These are phyloP conservation scores for Drosophila asahinai DNA, from an alignment of 1,140 invertebrate species.

Conservation along the genomic window DNA sequence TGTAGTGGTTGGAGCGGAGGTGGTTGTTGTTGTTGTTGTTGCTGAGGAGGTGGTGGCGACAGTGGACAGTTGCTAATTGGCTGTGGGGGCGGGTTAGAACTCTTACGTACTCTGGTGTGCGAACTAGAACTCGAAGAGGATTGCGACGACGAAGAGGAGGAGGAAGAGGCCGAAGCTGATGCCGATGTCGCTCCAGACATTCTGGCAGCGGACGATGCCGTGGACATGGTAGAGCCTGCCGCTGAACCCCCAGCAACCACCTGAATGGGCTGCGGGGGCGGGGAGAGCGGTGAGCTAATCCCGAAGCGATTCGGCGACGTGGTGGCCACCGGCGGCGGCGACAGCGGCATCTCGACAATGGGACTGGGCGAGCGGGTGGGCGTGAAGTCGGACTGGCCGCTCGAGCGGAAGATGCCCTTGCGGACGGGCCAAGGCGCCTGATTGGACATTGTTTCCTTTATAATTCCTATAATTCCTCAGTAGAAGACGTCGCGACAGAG, in stretches of 20 bases:
- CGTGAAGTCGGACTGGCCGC: slow-evolving; percentile 84
- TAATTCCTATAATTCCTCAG: neutral
- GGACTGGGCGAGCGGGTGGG: slow-evolving; percentile 82
- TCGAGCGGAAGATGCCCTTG: slow-evolving; percentile 87
- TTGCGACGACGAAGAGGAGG: slow-evolving; percentile 67
- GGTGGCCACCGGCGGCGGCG: slow-evolving; percentile 78
- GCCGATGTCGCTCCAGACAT: slow-evolving; percentile 51
- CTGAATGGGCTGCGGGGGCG: slow-evolving; percentile 79
- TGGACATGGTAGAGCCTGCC: slow-evolving; percentile 50
- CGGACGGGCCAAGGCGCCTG: slow-evolving; percentile 89
- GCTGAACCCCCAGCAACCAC: slow-evolving; percentile 51
- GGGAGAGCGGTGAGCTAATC: slow-evolving; percentile 61
- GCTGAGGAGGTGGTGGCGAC: slow-evolving; percentile 54
- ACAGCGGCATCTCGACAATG: slow-evolving; percentile 83
- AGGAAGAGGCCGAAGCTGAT: slow-evolving; percentile 44
- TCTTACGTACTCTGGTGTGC: slow-evolving; percentile 82
- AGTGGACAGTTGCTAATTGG: slow-evolving; percentile 58
- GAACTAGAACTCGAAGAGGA: slow-evolving; percentile 62
- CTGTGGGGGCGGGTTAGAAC: slow-evolving; percentile 79
- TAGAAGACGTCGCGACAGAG: neutral
- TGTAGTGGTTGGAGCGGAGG: slow-evolving; percentile 10
- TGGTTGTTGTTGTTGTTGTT: slow-evolving; percentile 21
- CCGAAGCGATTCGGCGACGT: slow-evolving; percentile 55
- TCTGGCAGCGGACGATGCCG: slow-evolving; percentile 65
- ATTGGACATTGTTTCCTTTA: slow-evolving; percentile 66